Conservation (phyloP, 2,888 invertebrate species). For the Spicauda simplicius region DNA sequence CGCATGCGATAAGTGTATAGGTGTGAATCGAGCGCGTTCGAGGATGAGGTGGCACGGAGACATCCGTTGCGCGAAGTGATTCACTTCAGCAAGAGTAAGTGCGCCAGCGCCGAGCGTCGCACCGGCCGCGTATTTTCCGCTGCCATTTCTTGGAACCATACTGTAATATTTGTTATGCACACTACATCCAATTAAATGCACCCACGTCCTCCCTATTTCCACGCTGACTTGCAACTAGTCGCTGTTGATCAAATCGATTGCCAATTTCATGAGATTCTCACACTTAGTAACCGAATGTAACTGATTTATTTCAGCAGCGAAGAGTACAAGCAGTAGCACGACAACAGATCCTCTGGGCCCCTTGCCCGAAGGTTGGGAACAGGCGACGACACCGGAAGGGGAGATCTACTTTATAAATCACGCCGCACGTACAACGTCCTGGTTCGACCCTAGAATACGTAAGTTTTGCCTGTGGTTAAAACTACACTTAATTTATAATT, state of each 20-base stretch:
- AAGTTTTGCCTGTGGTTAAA: slow-evolving; percentile 82
- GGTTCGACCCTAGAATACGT: slow-evolving; percentile 99
- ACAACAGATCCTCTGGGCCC: slow-evolving; percentile 88
- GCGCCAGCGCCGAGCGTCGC: slow-evolving; percentile 40
- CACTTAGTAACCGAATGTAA: slow-evolving; percentile 51
- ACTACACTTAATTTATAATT: not conserved
- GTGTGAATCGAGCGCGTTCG: slow-evolving; percentile 41
- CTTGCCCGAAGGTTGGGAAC: slow-evolving; percentile 95
- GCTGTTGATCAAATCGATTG: slow-evolving; percentile 73
- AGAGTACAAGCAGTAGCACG: slow-evolving; percentile 82
- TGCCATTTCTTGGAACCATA: slow-evolving; percentile 70
- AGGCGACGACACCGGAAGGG: slow-evolving; percentile 93
- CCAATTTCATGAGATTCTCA: slow-evolving; percentile 37
- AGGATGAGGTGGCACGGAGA: slow-evolving; percentile 45
- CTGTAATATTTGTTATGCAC: slow-evolving; percentile 69
- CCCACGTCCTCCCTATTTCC: slow-evolving; percentile 28
- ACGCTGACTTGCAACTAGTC: slow-evolving; percentile 74
- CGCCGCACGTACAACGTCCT: slow-evolving; percentile 96
- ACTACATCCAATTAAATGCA: slow-evolving; percentile 52
- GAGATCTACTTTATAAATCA: slow-evolving; percentile 97
- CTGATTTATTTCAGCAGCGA: slow-evolving; percentile 82
- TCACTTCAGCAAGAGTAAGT: slow-evolving; percentile 54
- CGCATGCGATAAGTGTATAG: slow-evolving; percentile 43
- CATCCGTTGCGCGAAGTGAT: slow-evolving; percentile 53
- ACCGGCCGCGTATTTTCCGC: slow-evolving; percentile 62